These are phyloP conservation scores for Cyrtonyx montezumae DNA, from an alignment of 2,113 vertebrate species.

Conservation along the genomic window DNA sequence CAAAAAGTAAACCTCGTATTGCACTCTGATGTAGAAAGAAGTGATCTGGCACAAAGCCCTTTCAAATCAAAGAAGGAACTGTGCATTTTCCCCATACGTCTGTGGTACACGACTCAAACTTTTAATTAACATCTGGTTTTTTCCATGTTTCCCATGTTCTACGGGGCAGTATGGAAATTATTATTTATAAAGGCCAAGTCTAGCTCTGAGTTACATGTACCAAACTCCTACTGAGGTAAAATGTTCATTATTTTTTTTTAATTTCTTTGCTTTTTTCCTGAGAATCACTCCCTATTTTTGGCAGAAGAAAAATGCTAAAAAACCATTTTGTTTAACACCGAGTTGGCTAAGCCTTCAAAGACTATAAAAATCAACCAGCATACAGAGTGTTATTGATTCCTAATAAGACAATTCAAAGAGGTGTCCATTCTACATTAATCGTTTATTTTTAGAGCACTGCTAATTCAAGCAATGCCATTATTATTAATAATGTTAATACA, in stretches of 20 bases:
- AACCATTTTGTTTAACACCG: neutral
- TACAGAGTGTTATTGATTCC: neutral
- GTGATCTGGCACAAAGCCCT: neutral
- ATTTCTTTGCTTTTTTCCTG: neutral
- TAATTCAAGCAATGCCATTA: neutral
- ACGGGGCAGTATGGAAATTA: neutral
- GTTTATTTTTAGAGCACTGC: neutral
- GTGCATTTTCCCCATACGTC: neutral
- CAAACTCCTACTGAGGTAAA: neutral
- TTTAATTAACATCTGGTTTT: neutral
- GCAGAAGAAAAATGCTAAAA: neutral
- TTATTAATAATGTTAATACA: neutral
- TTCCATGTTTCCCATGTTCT: neutral
- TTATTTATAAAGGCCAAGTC: neutral
- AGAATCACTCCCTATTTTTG: neutral
- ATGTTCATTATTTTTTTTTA: neutral
- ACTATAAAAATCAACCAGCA: neutral
- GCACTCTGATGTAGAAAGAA: neutral
- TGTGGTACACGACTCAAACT: neutral
- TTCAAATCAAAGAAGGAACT: neutral
- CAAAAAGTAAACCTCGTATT: neutral
- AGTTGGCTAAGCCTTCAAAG: neutral
- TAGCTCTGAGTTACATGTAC: neutral
- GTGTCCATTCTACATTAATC: neutral
- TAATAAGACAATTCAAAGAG: neutral